Conservation (phyloP, 1,140 invertebrate genomes). For the Orchestia grillus region DNA sequence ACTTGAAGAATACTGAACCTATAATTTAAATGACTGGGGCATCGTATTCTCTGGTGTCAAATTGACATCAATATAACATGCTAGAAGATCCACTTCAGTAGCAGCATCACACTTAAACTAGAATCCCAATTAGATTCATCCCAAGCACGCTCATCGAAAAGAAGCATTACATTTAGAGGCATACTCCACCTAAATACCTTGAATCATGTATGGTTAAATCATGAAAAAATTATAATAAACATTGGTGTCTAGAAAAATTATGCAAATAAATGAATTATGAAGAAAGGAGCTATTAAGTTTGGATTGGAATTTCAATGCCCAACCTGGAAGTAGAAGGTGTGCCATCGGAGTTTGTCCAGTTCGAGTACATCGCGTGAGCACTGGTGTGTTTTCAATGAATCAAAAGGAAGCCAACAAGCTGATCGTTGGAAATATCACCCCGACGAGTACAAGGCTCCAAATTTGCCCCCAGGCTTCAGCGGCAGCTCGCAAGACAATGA, state of each 20-base stretch:
- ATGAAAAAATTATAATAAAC: neutral
- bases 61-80: no score
- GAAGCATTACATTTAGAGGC: neutral
- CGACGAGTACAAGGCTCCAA: neutral
- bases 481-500: no score
- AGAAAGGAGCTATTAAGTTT: neutral
- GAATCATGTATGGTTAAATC: neutral
- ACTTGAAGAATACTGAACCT: no score
- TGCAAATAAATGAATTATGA: neutral
- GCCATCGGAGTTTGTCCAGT: neutral
- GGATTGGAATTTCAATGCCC: neutral
- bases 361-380: neutral
- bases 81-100: no score
- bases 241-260: neutral
- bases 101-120: no score
- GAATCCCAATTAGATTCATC: neutral
- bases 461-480: neutral
- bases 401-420: neutral
- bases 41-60: no score
- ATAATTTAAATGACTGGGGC: no score
- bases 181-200: neutral
- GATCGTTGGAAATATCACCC: neutral
- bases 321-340: neutral
- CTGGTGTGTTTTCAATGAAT: neutral
- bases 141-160: neutral